These are phyloP conservation scores for Harpalus rubripes DNA, from an alignment of 2,888 invertebrate species.

Conservation along the genomic window DNA sequence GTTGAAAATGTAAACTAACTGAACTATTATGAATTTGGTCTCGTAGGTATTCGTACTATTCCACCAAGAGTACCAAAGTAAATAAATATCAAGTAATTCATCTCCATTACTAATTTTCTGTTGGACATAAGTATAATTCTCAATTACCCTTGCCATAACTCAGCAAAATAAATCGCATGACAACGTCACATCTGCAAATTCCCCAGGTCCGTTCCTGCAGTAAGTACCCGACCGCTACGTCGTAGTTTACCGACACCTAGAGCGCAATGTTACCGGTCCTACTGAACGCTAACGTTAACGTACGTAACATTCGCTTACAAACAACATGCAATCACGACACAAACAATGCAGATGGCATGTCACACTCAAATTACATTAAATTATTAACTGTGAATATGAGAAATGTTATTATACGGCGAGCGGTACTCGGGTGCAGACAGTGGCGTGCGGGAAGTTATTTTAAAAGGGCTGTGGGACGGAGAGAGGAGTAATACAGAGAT, in stretches of 20 bases:
- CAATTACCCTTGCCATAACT: too few species aligned
- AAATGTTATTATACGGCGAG: conserved; percentile 63
- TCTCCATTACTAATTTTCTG: too few species aligned
- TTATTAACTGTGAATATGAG: conserved; percentile 68
- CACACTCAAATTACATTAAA: conserved; percentile 67
- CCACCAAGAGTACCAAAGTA: too few species aligned
- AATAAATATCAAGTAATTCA: too few species aligned
- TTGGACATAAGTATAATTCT: too few species aligned
- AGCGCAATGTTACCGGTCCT: conserved; percentile 7
- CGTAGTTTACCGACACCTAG: conserved; percentile 24
- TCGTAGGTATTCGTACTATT: too few species aligned
- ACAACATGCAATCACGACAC: conserved; percentile 63
- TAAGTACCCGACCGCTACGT: not conserved
- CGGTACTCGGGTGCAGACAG: conserved; percentile 20
- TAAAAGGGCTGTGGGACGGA: not conserved
- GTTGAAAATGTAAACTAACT: too few species aligned
- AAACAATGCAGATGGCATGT: conserved; percentile 66
- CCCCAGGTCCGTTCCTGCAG: not conserved
- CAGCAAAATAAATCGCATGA: not conserved
- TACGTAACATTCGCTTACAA: conserved; percentile 9
- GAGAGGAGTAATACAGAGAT: not conserved
- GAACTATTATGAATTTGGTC: too few species aligned
- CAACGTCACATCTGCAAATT: not conserved
- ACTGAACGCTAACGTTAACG: conserved; percentile 10
- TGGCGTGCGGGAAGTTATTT: conserved; percentile 33